Conservation (phyloP, 2,113 vertebrate species). For the Daboia siamensis region DNA sequence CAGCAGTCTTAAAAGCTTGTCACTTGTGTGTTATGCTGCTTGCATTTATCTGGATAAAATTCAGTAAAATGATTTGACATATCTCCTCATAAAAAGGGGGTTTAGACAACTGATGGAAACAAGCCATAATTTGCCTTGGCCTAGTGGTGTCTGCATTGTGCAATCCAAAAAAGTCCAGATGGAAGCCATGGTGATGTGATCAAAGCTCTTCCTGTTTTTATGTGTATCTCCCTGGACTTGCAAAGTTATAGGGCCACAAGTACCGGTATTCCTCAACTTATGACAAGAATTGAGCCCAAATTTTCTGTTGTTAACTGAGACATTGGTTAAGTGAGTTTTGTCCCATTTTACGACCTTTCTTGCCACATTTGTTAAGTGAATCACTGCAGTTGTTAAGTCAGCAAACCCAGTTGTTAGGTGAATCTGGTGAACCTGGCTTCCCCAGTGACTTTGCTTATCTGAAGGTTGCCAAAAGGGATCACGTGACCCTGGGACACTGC, state of each 20-base stretch:
- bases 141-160: not conserved
- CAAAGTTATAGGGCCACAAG: not conserved
- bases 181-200: too few relatives aligned
- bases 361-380: not conserved
- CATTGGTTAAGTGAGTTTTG: not conserved
- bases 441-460: not conserved
- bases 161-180: not conserved
- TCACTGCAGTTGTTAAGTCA: not conserved
- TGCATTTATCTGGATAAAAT: slow-evolving; percentile 47
- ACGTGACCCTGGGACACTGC: not conserved
- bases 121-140: not conserved
- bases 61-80: slow-evolving; percentile 31
- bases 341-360: not conserved
- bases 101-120: not conserved
- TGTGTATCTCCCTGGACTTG: not conserved
- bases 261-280: not conserved
- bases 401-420: not conserved
- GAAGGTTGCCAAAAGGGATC: not conserved
- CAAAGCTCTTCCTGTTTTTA: not conserved
- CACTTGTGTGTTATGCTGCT: slow-evolving; percentile 47
- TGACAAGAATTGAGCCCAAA: not conserved
- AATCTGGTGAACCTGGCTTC: not conserved
- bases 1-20: slow-evolving; percentile 52
- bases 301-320: not conserved
- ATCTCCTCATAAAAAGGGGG: slow-evolving; percentile 28